Evolutionary conservation across 2,113 vertebrate species (phyloP).

Genomic region (Takifugu bimaculatus): DNA sequence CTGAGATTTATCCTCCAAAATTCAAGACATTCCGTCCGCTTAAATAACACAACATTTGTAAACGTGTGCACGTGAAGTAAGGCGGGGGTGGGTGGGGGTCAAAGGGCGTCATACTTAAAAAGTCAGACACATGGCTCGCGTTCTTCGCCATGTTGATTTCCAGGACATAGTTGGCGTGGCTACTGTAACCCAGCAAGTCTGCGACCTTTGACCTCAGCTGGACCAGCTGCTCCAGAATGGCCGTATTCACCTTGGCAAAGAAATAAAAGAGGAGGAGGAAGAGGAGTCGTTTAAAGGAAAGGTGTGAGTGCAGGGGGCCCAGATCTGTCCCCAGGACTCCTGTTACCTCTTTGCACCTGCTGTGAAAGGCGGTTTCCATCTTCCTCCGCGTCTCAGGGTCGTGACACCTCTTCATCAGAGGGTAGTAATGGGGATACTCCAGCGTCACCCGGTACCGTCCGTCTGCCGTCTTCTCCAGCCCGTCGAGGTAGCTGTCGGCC

Average conservation of each 20-base stretch:
- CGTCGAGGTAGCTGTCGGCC: conserved; percentile 83
- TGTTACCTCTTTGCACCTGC: conserved; percentile 88
- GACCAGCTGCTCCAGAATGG: conserved; percentile 85
- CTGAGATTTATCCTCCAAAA: conserved; percentile 8
- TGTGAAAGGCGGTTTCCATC: conserved; percentile 91
- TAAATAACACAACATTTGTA: conserved; percentile 2
- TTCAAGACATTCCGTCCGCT: neutral
- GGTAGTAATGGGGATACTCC: conserved; percentile 92
- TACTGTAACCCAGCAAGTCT: conserved; percentile 83
- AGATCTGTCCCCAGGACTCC: neutral
- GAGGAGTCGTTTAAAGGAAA: neutral
- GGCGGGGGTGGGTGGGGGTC: neutral
- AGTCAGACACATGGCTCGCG: conserved; percentile 77
- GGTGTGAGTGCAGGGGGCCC: neutral
- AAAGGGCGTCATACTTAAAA: conserved; percentile 79
- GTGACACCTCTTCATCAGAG: conserved; percentile 90
- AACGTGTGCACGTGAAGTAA: neutral
- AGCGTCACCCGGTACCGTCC: conserved; percentile 84
- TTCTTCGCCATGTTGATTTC: conserved; percentile 92
- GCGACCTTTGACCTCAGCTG: conserved; percentile 82
- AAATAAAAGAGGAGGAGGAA: neutral
- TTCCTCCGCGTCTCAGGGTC: conserved; percentile 86
- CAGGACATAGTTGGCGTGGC: conserved; percentile 88
- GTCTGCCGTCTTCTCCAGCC: conserved; percentile 78
- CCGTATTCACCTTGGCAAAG: conserved; percentile 81